phyloP scores from a whole-genome alignment of 2,113 vertebrate species.

The Phyllopteryx taeniolatus region DNA sequence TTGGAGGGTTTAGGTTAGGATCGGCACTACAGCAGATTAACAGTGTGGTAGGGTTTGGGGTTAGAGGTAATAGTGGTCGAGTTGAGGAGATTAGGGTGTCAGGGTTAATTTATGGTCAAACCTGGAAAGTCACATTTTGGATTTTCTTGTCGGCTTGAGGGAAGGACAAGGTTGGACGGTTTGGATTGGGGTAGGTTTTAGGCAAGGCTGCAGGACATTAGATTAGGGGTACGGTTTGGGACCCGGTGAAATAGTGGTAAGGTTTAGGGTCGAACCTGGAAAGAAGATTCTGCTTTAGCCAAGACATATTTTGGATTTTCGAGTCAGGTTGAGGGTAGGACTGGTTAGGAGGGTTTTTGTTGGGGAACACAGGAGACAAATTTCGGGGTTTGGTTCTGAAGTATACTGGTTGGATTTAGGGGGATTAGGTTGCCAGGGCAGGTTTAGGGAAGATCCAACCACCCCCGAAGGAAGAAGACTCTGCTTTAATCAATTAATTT shows the following conservation, averaged over 20 bases:
- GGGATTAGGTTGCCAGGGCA: not conserved
- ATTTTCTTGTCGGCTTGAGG: too few species aligned
- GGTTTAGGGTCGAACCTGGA: not conserved
- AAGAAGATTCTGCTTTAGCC: constrained; percentile 23
- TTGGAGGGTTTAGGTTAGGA: not conserved
- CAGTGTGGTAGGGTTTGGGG: not conserved
- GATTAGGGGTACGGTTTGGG: too few species aligned
- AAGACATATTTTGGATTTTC: constrained; percentile 54
- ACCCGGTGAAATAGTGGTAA: not conserved
- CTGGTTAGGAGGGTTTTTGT: not conserved
- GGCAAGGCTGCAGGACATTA: not conserved
- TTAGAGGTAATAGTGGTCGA: too few species aligned
- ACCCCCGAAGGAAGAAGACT: constrained; percentile 3
- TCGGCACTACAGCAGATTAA: not conserved
- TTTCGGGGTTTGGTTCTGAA: not conserved
- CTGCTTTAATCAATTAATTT: constrained; percentile 41
- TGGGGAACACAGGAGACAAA: not conserved
- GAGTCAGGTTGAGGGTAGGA: not conserved
- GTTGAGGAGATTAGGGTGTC: not conserved
- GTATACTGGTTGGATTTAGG: not conserved
- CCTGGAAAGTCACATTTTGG: not conserved
- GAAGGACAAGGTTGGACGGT: too few species aligned
- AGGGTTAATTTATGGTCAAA: not conserved
- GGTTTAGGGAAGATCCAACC: not conserved
- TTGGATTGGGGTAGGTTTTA: not conserved